Percentiles rank a stretch among this genome's conserved stretches.
These are phyloP conservation scores for Bicyclus anynana DNA, from an alignment of 1,140 invertebrate species.

Conservation along the genomic window DNA sequence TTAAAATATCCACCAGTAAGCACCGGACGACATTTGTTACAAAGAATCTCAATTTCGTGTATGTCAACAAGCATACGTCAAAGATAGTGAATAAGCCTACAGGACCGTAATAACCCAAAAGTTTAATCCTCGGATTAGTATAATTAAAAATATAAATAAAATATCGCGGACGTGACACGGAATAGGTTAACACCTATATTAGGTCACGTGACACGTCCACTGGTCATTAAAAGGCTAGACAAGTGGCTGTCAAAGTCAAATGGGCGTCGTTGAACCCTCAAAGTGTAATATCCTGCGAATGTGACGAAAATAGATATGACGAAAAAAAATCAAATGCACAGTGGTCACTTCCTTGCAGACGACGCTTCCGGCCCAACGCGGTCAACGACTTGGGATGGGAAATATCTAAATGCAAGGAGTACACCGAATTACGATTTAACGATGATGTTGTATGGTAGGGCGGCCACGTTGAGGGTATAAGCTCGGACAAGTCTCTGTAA, in stretches of 20 bases:
- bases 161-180: too few species aligned
- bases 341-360: constrained; percentile 35
- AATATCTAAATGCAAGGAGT: constrained; percentile 33
- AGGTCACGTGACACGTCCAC: constrained; percentile 7
- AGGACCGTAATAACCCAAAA: too few species aligned
- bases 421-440: constrained; percentile 38
- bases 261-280: constrained; percentile 25
- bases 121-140: too few species aligned
- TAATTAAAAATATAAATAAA: too few species aligned
- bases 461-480: neutral
- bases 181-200: too few species aligned
- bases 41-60: too few species aligned
- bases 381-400: constrained; percentile 27
- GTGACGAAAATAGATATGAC: constrained; percentile 35
- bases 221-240: constrained; percentile 22
- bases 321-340: constrained; percentile 36
- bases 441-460: constrained; percentile 17
- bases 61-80: too few species aligned
- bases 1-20: too few species aligned
- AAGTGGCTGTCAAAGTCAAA: constrained; percentile 10
- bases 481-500: neutral
- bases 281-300: constrained; percentile 32
- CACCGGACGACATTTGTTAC: too few species aligned
- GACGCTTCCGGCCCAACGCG: constrained; percentile 27
- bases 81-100: too few species aligned